phyloP scores from a whole-genome alignment of 2,113 vertebrate genomes.

The Pelecanoides urinatrix region DNA sequence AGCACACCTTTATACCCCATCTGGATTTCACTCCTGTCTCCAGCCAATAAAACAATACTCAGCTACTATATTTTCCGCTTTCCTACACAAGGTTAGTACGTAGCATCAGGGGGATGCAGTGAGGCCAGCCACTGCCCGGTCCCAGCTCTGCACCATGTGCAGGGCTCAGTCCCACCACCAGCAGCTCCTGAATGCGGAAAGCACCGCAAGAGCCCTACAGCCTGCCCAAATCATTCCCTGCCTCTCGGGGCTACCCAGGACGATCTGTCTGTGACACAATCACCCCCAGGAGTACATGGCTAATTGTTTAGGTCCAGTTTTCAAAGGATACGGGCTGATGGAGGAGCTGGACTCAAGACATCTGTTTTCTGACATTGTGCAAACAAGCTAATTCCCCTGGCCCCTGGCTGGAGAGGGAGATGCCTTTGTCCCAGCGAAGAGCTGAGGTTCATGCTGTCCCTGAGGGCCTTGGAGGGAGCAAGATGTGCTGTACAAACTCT shows the following conservation, averaged over 20 bases:
- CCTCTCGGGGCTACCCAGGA: not conserved
- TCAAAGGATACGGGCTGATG: not conserved
- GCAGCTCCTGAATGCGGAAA: not conserved
- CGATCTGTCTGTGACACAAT: not conserved
- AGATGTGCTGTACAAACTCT: not conserved
- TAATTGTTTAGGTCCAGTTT: not conserved
- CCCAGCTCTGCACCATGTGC: rapidly evolving
- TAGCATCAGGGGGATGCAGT: not conserved
- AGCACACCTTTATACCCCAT: not conserved
- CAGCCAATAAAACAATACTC: not conserved
- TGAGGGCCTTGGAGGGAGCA: not conserved
- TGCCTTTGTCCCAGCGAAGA: not conserved
- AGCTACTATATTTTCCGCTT: not conserved
- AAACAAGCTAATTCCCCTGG: not conserved
- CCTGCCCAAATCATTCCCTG: rapidly evolving
- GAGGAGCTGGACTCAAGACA: not conserved
- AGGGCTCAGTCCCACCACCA: not conserved
- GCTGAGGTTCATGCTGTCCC: not conserved
- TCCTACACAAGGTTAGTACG: not conserved
- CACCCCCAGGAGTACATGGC: not conserved
- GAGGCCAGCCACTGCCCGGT: not conserved
- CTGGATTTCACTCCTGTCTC: not conserved
- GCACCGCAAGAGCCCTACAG: not conserved
- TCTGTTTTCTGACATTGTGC: not conserved
- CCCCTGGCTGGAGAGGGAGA: not conserved